Evolutionary conservation across 2,797 vertebrate species (phyloP).

Genomic region (Scarus forsteni): DNA sequence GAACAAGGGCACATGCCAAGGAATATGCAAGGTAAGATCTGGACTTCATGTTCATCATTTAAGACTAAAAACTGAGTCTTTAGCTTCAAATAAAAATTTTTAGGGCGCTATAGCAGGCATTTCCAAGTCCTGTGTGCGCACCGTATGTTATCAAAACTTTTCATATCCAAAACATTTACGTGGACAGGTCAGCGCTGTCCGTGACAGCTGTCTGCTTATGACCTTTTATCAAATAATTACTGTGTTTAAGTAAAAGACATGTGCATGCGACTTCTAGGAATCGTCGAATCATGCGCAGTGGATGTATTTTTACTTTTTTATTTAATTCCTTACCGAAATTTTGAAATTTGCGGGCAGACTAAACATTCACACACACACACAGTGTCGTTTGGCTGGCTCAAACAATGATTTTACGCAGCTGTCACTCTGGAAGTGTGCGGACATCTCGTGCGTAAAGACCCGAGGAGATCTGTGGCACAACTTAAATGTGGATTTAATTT

Average conservation of each 20-base stretch:
- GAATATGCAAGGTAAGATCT: slow-evolving; percentile 96
- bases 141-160: slow-evolving; percentile 44
- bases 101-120: neutral
- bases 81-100: neutral
- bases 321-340: neutral
- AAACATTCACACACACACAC: neutral
- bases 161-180: neutral
- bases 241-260: neutral
- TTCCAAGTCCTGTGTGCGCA: slow-evolving; percentile 6
- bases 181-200: neutral
- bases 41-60: neutral
- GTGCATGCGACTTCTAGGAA: neutral
- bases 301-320: neutral
- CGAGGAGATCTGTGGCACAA: neutral
- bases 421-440: slow-evolving; percentile 34
- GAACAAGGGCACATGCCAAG: slow-evolving; percentile 96
- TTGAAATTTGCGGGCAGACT: neutral
- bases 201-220: no score
- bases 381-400: slow-evolving; percentile 31
- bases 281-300: neutral
- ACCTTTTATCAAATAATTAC: neutral
- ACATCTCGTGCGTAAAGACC: slow-evolving; percentile 27
- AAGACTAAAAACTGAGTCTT: neutral
- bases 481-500: neutral
- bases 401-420: slow-evolving; percentile 24